Conservation (phyloP, 1,140 invertebrate genomes). For the Metopolophium dirhodum region DNA sequence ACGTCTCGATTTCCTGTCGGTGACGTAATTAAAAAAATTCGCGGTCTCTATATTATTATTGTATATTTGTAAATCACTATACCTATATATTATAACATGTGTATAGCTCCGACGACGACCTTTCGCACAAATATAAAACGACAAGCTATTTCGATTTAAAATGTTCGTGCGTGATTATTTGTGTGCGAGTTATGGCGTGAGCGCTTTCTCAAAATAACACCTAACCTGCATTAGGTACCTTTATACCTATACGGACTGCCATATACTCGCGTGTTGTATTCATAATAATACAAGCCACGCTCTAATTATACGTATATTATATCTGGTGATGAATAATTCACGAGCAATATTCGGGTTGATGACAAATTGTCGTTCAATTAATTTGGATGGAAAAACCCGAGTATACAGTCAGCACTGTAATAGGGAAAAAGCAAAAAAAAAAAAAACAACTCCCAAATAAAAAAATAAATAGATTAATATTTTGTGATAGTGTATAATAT, state of each 20-base stretch:
- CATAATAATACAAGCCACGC: neutral
- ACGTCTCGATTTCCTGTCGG: neutral
- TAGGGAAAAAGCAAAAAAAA: neutral
- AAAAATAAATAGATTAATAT: constrained; percentile 12
- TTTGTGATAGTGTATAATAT: neutral
- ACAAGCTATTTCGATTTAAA: neutral
- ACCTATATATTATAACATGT: neutral
- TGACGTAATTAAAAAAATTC: neutral
- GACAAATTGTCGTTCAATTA: constrained; percentile 10
- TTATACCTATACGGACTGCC: neutral
- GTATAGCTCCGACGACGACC: neutral
- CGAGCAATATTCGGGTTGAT: neutral
- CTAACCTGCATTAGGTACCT: neutral
- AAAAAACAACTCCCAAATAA: neutral
- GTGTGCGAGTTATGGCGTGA: neutral
- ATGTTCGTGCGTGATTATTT: neutral
- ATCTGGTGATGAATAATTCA: neutral
- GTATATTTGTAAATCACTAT: no score
- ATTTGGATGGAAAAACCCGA: neutral
- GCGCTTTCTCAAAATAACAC: neutral
- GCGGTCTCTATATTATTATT: neutral
- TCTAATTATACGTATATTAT: neutral
- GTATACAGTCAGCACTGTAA: neutral
- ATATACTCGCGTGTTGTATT: neutral
- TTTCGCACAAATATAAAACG: neutral